Base-by-base conservation (phyloP, 2,113 vertebrate species). In the Uropsilus gracilis region DNA sequence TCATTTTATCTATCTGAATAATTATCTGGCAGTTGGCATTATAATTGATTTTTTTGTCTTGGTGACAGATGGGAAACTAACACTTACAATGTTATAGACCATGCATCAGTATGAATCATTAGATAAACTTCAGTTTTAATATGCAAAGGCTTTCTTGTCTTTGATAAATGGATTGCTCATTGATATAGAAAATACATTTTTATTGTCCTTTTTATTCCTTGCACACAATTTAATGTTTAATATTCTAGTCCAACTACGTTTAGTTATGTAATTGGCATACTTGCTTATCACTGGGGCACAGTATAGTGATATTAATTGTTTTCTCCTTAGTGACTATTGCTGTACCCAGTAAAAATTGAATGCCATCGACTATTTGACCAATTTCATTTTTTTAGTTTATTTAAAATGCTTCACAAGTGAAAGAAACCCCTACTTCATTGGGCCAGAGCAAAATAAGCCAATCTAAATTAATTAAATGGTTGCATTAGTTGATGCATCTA, bases 121-220 rank as follows among this genome's bases (percentile, higher is more conserved):
- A 78, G 48, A 96, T 71, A 75, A 90, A 72, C 26, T 92, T 84
- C 32, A 94, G 85, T 85, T 94, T 90, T 91, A 87, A 91, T 92
- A 76, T 91, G 22, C 44, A 87, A 89, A 93, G 9, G 16, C 87
- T 75, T 59, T 86, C 63, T 82, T 91, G 42, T 48, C 48, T 91
- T 95, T 96, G 87, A 87, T 78, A 95, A 69, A 92, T 80, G 24
- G 14, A 42, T 91, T 94, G 5, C 5, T 90, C 32, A n/a, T 86
- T 96, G 39, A 8, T 50, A 75, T 72, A 73, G 30, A 89, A 75
- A 17, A 71, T 90, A 71, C 1, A 84, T 34, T 87, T 89, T 82
- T 89, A 86, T 89, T 91, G 80, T 80, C 66, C 20, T 88, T 90
- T 95, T 72, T 88, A 92, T 95, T 95, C 72, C 42, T 94, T 90